Evolutionary conservation across 1,140 invertebrate species (phyloP).

Genomic region (Drosophila lacertosa): DNA sequence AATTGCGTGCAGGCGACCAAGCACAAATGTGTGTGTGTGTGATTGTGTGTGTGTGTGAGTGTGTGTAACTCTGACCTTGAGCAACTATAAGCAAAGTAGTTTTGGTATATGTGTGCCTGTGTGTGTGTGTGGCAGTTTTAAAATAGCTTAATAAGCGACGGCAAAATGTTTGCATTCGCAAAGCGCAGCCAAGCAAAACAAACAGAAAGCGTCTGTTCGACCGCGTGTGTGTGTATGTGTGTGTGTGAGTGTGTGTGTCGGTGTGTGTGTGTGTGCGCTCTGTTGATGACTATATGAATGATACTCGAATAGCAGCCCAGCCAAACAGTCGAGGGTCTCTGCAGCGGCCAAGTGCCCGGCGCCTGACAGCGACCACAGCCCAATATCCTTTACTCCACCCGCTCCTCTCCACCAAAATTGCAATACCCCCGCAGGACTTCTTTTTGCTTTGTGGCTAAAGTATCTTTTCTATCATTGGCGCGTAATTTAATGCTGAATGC

Average conservation of each 20-base stretch:
- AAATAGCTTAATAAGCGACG: slow-evolving; percentile 70
- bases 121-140: slow-evolving; percentile 41
- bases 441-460: not conserved
- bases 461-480: slow-evolving; percentile 26
- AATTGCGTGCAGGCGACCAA: slow-evolving; percentile 7
- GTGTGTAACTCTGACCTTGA: slow-evolving; percentile 2
- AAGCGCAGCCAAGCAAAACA: slow-evolving; percentile 59
- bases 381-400: too few species aligned
- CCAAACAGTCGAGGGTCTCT: slow-evolving; percentile 46
- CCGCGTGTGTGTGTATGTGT: not conserved
- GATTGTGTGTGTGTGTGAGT: not conserved
- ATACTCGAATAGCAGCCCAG: slow-evolving; percentile 51
- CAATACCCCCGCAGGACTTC: not conserved
- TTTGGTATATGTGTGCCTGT: slow-evolving; percentile 15
- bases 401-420: not conserved
- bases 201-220: slow-evolving; percentile 26
- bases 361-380: slow-evolving; percentile 11
- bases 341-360: slow-evolving; percentile 17
- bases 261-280: not conserved
- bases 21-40: not conserved
- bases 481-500: slow-evolving; percentile 56
- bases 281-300: slow-evolving; percentile 68
- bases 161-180: slow-evolving; percentile 60
- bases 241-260: not conserved
- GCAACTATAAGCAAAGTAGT: slow-evolving; percentile 4